These are phyloP conservation scores for Listronotus bonariensis DNA, from an alignment of 1,140 invertebrate species.

Conservation along the genomic window DNA sequence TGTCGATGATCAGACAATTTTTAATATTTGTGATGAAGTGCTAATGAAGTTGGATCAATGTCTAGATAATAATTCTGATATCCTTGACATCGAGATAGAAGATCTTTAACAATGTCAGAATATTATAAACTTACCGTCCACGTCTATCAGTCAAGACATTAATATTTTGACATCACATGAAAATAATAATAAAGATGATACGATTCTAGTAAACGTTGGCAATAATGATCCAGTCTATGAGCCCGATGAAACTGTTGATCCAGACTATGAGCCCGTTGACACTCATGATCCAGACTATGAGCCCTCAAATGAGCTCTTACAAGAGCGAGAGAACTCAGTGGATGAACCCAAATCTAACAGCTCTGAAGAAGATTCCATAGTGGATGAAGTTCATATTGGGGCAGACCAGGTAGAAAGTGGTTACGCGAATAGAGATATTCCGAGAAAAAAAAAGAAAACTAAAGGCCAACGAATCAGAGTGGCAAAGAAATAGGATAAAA, in stretches of 20 bases:
- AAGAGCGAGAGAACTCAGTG: slow-evolving; percentile 1
- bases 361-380: slow-evolving; percentile 3
- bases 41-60: too few relatives aligned
- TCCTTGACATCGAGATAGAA: too few relatives aligned
- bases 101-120: slow-evolving; percentile 1
- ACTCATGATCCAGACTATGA: slow-evolving; percentile 2
- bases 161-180: slow-evolving; percentile 1
- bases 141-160: slow-evolving; percentile 1
- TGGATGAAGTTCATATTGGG: too few relatives aligned
- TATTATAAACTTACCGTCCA: slow-evolving; percentile 1
- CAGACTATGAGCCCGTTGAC: slow-evolving; percentile 3
- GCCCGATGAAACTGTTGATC: too few relatives aligned
- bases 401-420: too few relatives aligned
- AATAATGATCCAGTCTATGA: slow-evolving; percentile 1
- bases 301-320: background rate
- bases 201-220: slow-evolving; percentile 3
- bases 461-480: slow-evolving; percentile 2
- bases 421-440: slow-evolving; percentile 1
- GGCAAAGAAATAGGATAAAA: slow-evolving; percentile 3
- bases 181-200: slow-evolving; percentile 4
- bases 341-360: slow-evolving; percentile 3
- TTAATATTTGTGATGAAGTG: too few relatives aligned
- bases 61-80: too few relatives aligned
- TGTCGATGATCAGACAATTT: too few relatives aligned
- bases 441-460: slow-evolving; percentile 4